Conservation (phyloP, 2,797 vertebrate species). For the Rallus crepitans region DNA sequence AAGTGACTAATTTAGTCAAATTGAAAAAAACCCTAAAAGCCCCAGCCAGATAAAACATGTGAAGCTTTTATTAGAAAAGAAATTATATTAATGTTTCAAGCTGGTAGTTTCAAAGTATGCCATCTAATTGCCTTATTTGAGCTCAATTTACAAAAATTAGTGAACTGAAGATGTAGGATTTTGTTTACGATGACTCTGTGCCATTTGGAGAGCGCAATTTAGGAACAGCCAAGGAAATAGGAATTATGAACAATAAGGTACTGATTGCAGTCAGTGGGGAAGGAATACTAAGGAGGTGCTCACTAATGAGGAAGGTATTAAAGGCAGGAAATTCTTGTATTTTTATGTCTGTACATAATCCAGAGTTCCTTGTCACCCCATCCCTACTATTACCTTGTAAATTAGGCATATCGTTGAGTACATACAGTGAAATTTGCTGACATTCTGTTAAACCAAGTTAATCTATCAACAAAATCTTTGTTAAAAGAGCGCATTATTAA, state of each 20-base stretch:
- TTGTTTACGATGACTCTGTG: constrained; percentile 67
- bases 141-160: constrained; percentile 65
- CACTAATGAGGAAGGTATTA: constrained; percentile 61
- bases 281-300: constrained; percentile 55
- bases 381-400: constrained; percentile 41
- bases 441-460: background rate
- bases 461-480: background rate
- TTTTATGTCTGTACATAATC: constrained; percentile 43
- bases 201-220: constrained; percentile 64
- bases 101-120: constrained; percentile 58
- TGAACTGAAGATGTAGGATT: constrained; percentile 62
- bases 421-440: background rate
- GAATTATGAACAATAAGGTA: constrained; percentile 71
- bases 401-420: background rate
- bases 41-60: constrained; percentile 14
- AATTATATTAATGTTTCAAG: constrained; percentile 64
- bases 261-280: constrained; percentile 70
- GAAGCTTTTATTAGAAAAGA: constrained; percentile 61
- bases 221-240: constrained; percentile 61
- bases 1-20: constrained; percentile 19
- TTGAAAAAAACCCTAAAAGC: background rate
- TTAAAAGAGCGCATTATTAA: background rate
- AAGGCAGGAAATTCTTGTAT: constrained; percentile 56
- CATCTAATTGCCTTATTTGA: constrained; percentile 63
- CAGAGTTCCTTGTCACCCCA: constrained; percentile 28